Percentiles rank a stretch among this genome's conserved stretches.
Conservation (phyloP, 2,797 vertebrate species). For the Botia kubotai region DNA sequence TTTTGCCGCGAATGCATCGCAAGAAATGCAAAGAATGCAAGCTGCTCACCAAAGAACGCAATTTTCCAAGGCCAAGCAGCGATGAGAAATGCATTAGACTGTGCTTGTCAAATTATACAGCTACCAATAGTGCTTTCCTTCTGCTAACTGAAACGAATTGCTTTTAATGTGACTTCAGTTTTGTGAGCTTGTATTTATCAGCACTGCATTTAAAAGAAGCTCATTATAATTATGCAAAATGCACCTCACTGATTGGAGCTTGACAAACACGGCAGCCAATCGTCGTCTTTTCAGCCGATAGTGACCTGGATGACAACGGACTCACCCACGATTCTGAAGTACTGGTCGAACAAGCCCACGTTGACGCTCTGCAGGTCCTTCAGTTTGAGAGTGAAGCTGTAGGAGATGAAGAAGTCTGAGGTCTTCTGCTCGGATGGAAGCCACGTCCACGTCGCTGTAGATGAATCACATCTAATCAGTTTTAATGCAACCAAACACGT, state of each 20-base stretch:
- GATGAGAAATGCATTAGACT: no score
- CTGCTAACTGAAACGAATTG: background rate
- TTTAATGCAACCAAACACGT: no score
- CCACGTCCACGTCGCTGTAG: constrained; percentile 80
- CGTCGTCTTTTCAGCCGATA: background rate
- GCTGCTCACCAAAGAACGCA: background rate
- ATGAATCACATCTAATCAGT: background rate
- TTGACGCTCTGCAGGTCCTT: constrained; percentile 90
- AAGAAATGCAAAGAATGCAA: background rate
- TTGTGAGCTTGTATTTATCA: background rate
- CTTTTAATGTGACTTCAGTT: background rate
- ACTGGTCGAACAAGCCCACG: constrained; percentile 95
- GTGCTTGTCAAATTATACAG: no score
- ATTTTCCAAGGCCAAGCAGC: background rate
- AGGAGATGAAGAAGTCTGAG: constrained; percentile 82
- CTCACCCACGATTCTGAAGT: constrained; percentile 93
- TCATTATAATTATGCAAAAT: background rate
- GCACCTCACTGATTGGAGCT: background rate
- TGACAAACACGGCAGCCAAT: background rate
- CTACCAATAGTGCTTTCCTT: background rate
- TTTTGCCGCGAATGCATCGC: background rate
- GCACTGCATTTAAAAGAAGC: no score
- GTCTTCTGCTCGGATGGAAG: constrained; percentile 76
- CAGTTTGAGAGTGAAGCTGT: constrained; percentile 84
- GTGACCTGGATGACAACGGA: constrained; percentile 7